These are phyloP conservation scores for Phaenicophaeus curvirostris DNA, from an alignment of 2,797 vertebrate species.

Conservation along the genomic window DNA sequence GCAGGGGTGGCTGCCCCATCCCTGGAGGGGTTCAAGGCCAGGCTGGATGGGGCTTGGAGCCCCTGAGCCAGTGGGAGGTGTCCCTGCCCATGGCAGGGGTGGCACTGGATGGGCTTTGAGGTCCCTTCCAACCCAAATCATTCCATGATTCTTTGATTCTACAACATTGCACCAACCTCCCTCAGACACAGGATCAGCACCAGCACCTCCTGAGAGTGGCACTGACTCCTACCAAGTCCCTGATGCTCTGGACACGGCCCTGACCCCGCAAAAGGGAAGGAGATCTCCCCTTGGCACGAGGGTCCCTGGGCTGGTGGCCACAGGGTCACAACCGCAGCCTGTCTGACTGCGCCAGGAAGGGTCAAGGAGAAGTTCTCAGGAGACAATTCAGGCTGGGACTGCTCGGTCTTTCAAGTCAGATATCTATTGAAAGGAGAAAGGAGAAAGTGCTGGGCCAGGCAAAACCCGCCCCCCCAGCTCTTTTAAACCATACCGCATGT, in stretches of 20 bases:
- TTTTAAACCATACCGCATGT: neutral
- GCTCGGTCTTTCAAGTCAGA: neutral
- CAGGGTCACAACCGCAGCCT: neutral
- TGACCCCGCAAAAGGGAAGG: rapidly evolving
- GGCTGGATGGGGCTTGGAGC: no score
- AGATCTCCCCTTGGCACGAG: neutral
- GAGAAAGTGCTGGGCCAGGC: neutral
- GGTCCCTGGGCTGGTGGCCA: neutral
- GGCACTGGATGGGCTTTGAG: no score
- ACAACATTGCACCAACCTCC: neutral
- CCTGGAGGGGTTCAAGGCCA: no score
- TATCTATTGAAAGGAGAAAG: neutral
- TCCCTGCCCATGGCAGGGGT: no score
- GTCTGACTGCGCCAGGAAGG: rapidly evolving
- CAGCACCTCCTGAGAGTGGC: neutral
- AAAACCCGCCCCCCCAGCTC: neutral
- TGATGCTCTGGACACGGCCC: neutral
- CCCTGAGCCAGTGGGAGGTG: no score
- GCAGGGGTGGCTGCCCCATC: no score
- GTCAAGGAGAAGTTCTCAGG: neutral
- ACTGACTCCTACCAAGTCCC: neutral
- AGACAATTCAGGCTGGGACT: neutral
- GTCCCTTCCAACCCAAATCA: no score
- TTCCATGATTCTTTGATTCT: no score
- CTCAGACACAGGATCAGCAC: neutral